Conservation (phyloP, 2,113 vertebrate genomes). For the Periophthalmus modestus region DNA sequence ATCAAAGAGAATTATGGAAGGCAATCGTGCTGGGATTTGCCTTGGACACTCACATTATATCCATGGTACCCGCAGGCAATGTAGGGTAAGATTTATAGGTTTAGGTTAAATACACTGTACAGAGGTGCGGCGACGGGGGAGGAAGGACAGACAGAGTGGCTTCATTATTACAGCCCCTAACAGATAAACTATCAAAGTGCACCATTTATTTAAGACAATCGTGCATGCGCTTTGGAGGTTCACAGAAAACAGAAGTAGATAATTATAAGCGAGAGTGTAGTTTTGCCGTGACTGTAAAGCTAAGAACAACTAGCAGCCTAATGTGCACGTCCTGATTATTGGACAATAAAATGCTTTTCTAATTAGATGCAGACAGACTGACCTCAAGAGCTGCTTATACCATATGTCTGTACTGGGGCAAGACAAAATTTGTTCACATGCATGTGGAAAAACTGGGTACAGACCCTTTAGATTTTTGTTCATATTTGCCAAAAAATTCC, state of each 20-base stretch:
- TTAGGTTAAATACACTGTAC: conserved; percentile 59
- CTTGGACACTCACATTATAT: conserved; percentile 59
- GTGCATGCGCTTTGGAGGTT: conserved; percentile 62
- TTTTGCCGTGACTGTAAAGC: too few relatives aligned
- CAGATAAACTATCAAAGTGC: conserved; percentile 65
- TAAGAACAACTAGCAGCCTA: too few relatives aligned
- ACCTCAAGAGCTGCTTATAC: too few relatives aligned
- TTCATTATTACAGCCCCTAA: conserved; percentile 50
- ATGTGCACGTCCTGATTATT: too few relatives aligned
- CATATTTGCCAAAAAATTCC: conserved; percentile 65
- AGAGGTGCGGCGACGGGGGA: conserved; percentile 14
- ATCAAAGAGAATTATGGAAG: conserved; percentile 73
- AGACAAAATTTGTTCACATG: too few relatives aligned
- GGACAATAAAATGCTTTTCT: too few relatives aligned
- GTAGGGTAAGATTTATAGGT: conserved; percentile 51
- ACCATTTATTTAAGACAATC: conserved; percentile 61
- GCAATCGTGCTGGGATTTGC: conserved; percentile 52
- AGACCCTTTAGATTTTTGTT: neutral
- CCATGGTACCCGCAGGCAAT: conserved; percentile 39
- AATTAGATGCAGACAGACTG: too few relatives aligned
- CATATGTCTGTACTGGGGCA: too few relatives aligned
- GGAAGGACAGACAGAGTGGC: conserved; percentile 1
- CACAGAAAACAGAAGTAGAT: too few relatives aligned
- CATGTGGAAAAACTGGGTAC: too few relatives aligned
- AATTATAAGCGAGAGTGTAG: too few relatives aligned